Conservation (phyloP, 2,113 vertebrate species). For the Lipophrys pholis region DNA sequence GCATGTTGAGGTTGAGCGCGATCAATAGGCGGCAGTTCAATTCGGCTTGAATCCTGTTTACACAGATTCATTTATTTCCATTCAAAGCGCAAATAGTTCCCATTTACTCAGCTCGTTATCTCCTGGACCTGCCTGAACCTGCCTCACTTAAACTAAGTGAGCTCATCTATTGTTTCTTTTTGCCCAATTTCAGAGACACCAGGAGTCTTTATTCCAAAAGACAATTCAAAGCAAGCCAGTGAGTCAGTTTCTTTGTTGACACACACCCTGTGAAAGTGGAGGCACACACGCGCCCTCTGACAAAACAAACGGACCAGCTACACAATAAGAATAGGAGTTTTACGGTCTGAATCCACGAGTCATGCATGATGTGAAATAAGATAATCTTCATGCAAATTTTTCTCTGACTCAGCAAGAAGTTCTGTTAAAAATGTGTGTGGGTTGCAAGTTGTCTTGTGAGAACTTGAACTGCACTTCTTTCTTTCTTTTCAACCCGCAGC, state of each 20-base stretch:
- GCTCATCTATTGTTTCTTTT: background rate
- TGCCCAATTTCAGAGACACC: background rate
- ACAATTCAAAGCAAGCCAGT: slow-evolving; percentile 19
- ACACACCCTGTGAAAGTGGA: slow-evolving; percentile 14
- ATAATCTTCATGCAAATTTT: too few relatives aligned
- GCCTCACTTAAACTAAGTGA: background rate
- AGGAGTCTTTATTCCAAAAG: background rate
- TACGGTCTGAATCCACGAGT: too few relatives aligned
- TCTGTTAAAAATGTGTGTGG: background rate
- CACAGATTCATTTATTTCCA: too few relatives aligned
- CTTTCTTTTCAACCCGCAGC: background rate
- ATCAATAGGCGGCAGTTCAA: too few relatives aligned
- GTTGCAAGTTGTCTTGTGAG: background rate
- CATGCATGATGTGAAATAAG: too few relatives aligned
- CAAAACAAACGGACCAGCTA: background rate
- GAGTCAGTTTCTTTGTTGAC: slow-evolving; percentile 18
- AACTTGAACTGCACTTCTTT: background rate
- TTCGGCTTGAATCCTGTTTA: too few relatives aligned
- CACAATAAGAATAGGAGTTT: background rate
- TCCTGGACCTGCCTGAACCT: too few relatives aligned
- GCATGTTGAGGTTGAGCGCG: background rate
- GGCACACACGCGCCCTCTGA: background rate
- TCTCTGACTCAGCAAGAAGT: background rate
- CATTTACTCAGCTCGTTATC: too few relatives aligned
- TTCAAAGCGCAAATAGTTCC: background rate